Evolutionary conservation across 1,140 invertebrate species (phyloP), one percentile per base, ranked within the genome.

Genomic region (Drosophila paulistorum): DNA sequence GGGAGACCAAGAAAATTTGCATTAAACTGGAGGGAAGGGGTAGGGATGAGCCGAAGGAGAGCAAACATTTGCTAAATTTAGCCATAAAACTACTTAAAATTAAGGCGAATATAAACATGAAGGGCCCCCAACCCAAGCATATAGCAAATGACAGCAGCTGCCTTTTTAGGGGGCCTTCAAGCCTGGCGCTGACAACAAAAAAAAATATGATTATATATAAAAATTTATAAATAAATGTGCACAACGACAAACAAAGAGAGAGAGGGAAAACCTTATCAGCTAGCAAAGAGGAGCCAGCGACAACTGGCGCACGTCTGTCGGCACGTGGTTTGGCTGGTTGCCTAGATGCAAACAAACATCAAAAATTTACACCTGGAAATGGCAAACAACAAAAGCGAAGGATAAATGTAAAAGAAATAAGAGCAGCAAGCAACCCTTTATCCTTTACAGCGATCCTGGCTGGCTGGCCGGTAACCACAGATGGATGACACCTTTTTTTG

Each of bases 301-400:
- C 84, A 90, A 84, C 81, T 85, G 84, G 85, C 84, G 77, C 85
- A 89, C 84, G 84, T 89, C 77, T 51, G 57, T 68, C 68, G 80
- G 75, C 77, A 87, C 69, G 80, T 84, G 84, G 58, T 72, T 80
- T 42, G 64, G 64, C 69, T 59, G 63, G 78, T 63, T 60, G 30
- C 54, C 54, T 65, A 37, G 14, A 58, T 23, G 6, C 61, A 69
- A 64, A 73, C 57, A 65, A 67, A 69, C 66, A 64, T 69, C 30
- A 57, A 59, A 73, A 90, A 82, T 91, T 91, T 91, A 91, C 89
- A 91, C 89, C 89, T 91, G 89, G 89, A 79, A 87, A 81, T 84
- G 76, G 89, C 89, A 85, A 89, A 80, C 77, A 86, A 48, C 45
- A 17, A 14, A 48, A 86, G 14, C 45, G 7, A 14, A 48, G 45